Percentiles rank a stretch among this genome's conserved stretches.
phyloP scores from a whole-genome alignment of 2,797 vertebrate species.

The Pristis pectinata region DNA sequence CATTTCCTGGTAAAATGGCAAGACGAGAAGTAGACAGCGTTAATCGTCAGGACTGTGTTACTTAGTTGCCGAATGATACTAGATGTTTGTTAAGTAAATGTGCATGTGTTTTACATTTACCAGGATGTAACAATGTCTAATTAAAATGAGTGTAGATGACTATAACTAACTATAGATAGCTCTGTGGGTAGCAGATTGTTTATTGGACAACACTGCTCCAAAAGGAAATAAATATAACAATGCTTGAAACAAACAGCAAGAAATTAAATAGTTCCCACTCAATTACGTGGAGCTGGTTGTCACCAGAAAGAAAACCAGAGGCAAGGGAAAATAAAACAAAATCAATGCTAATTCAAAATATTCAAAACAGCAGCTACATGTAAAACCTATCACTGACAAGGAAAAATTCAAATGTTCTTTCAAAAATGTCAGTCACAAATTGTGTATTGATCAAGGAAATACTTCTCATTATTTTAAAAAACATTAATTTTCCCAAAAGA shows the following conservation, averaged over 20 bases:
- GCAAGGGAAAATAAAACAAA: not conserved
- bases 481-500: not conserved
- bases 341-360: not conserved
- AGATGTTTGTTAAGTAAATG: not conserved
- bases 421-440: conserved; percentile 9
- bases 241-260: not conserved
- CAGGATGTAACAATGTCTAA: not conserved
- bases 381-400: conserved; percentile 4
- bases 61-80: too few relatives aligned
- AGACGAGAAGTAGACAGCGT: not conserved
- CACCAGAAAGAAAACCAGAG: not conserved
- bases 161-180: not conserved
- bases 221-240: not conserved
- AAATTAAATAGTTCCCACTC: not conserved
- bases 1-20: not conserved
- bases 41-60: not conserved
- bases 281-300: not conserved
- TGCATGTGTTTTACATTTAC: not conserved
- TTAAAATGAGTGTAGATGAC: not conserved
- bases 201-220: conserved; percentile 15
- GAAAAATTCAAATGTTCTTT: not conserved
- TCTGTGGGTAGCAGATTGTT: not conserved
- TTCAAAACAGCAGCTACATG: not conserved
- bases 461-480: not conserved
- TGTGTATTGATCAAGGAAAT: not conserved